A percentile compares a stretch with the other conserved stretches of the same genome.
Evolutionary conservation across 2,888 invertebrate genomes (phyloP).

Genomic region (Cyaniris semiargus): DNA sequence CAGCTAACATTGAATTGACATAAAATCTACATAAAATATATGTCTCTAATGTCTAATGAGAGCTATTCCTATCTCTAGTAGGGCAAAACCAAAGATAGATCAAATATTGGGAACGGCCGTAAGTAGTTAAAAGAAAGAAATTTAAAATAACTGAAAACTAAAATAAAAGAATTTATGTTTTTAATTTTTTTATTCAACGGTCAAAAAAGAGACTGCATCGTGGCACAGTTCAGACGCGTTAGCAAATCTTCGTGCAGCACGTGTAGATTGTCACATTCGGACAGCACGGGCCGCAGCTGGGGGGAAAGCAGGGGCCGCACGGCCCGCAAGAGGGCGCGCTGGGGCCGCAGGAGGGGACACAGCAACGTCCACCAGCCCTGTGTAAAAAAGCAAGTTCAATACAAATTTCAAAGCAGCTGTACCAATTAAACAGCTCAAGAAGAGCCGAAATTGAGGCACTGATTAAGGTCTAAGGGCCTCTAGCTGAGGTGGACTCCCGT

Average conservation of each 20-base stretch:
- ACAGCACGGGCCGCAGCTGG: slow-evolving; percentile 55
- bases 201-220: background rate
- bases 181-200: background rate
- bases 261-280: slow-evolving; percentile 70
- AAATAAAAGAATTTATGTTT: background rate
- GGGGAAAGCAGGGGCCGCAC: slow-evolving; percentile 46
- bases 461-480: too few species aligned
- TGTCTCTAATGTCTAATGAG: too few species aligned
- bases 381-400: slow-evolving; percentile 34
- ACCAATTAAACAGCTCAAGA: too few species aligned
- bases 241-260: slow-evolving; percentile 74
- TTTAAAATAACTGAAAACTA: too few species aligned
- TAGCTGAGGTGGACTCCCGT: too few species aligned
- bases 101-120: too few species aligned
- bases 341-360: slow-evolving; percentile 48
- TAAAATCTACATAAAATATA: too few species aligned
- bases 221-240: slow-evolving; percentile 32
- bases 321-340: slow-evolving; percentile 59
- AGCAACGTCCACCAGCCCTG: slow-evolving; percentile 50
- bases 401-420: background rate
- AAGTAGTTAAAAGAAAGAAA: too few species aligned
- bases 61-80: too few species aligned
- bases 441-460: too few species aligned
- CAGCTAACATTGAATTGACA: too few species aligned
- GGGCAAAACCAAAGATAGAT: too few species aligned